A percentile compares a stretch with the other conserved stretches of the same genome.
Evolutionary conservation across 2,888 invertebrate species (phyloP).

Genomic region (Ormyrus thymus): DNA sequence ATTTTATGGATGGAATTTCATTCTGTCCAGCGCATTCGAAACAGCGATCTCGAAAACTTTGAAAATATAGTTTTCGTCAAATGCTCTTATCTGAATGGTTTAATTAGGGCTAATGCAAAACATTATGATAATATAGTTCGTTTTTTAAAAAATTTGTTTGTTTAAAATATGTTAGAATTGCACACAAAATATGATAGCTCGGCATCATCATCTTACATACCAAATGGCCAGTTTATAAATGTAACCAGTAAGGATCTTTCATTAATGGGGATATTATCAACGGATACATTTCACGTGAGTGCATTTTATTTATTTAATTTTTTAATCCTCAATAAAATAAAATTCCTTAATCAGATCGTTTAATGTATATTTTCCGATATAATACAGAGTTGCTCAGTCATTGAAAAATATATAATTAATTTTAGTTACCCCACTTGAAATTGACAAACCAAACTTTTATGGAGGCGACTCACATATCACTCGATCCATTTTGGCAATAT

Average conservation of each 20-base stretch:
- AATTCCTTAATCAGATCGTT: slow-evolving; percentile 36
- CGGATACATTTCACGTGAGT: slow-evolving; percentile 80
- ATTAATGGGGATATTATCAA: slow-evolving; percentile 81
- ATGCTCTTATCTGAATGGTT: too few relatives aligned
- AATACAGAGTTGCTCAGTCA: not conserved
- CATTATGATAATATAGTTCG: too few relatives aligned
- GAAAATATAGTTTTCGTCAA: too few relatives aligned
- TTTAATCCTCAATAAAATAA: not conserved
- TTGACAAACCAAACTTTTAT: slow-evolving; percentile 82
- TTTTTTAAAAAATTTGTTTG: too few relatives aligned
- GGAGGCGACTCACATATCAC: slow-evolving; percentile 82
- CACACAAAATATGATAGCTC: slow-evolving; percentile 82
- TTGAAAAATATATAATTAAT: not conserved
- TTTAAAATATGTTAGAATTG: slow-evolving; percentile 74
- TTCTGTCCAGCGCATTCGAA: too few relatives aligned
- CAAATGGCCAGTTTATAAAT: slow-evolving; percentile 79
- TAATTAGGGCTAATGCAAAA: too few relatives aligned
- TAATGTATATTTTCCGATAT: not conserved
- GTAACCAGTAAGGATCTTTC: slow-evolving; percentile 79
- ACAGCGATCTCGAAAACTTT: too few relatives aligned
- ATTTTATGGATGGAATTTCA: too few relatives aligned
- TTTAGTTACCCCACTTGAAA: slow-evolving; percentile 77
- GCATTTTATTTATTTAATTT: slow-evolving; percentile 6
- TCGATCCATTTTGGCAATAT: slow-evolving; percentile 78
- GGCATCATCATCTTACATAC: slow-evolving; percentile 80